phyloP scores from a whole-genome alignment of 2,113 vertebrate species.

The Ahaetulla prasina region DNA sequence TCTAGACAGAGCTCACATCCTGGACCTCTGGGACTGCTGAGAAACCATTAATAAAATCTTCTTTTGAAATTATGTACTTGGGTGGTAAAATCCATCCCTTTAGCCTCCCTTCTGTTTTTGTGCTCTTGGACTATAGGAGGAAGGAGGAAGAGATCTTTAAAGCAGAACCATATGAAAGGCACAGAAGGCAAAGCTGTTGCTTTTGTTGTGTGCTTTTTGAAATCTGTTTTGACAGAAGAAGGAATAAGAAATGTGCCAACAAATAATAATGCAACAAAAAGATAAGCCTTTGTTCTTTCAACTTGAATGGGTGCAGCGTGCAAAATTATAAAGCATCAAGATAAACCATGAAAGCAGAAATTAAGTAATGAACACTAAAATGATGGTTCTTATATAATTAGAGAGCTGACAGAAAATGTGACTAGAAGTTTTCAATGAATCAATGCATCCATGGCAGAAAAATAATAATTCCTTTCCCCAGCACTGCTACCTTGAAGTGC shows the following conservation, averaged over 20 bases:
- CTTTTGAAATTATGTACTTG: neutral
- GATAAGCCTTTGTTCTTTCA: slow-evolving; percentile 2
- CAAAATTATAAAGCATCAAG: neutral
- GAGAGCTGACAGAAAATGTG: neutral
- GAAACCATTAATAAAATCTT: neutral
- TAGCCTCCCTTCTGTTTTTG: neutral
- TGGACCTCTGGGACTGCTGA: neutral
- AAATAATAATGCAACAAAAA: slow-evolving; percentile 4
- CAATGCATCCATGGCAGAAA: neutral
- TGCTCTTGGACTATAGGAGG: neutral
- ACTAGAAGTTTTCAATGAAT: slow-evolving; percentile 17
- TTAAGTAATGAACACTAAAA: neutral
- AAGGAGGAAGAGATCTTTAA: neutral
- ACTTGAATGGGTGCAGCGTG: neutral
- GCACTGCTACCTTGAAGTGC: neutral
- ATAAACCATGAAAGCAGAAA: slow-evolving; percentile 17
- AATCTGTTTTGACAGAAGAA: slow-evolving; percentile 10
- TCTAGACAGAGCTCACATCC: neutral
- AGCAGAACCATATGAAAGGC: neutral
- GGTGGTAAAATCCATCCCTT: neutral
- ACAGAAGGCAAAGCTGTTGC: neutral
- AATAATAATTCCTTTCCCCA: neutral
- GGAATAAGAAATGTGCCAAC: neutral
- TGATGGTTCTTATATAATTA: slow-evolving; percentile 17
- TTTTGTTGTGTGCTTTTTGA: neutral